Conservation (phyloP, 2,113 vertebrate genomes). For the Myocastor coypus region DNA sequence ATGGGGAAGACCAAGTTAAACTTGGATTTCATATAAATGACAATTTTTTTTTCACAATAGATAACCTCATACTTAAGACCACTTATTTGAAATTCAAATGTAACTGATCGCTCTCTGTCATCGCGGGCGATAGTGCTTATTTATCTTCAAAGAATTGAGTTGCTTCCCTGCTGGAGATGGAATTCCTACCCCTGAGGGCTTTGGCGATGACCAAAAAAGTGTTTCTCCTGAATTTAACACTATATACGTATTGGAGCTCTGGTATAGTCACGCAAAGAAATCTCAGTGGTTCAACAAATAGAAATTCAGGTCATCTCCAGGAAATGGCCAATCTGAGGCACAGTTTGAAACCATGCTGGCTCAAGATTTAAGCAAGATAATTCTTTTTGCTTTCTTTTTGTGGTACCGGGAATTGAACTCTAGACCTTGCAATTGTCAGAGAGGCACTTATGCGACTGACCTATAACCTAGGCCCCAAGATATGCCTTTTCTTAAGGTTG, state of each 20-base stretch:
- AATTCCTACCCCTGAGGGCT: neutral
- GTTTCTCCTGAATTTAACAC: neutral
- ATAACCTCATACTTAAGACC: neutral
- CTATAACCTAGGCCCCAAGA: neutral
- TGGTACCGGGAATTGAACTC: too few relatives aligned
- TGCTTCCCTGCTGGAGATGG: neutral
- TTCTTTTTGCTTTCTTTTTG: too few relatives aligned
- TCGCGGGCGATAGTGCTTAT: neutral
- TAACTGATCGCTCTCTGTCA: neutral
- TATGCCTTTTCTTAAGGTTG: too few relatives aligned
- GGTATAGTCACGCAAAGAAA: neutral
- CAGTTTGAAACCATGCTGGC: fast-evolving
- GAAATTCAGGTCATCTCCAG: neutral
- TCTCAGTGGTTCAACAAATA: neutral
- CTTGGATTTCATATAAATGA: neutral
- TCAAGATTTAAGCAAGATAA: neutral
- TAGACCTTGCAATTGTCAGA: too few relatives aligned
- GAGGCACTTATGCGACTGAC: too few relatives aligned
- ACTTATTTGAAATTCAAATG: neutral
- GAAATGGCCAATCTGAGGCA: neutral
- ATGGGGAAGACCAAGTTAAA: neutral
- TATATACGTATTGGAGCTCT: neutral
- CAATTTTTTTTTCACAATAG: neutral
- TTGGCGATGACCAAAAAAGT: neutral
- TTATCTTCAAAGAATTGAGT: neutral